Evolutionary conservation across 2,888 invertebrate genomes (phyloP).

Genomic region (Cosmia trapezina): DNA sequence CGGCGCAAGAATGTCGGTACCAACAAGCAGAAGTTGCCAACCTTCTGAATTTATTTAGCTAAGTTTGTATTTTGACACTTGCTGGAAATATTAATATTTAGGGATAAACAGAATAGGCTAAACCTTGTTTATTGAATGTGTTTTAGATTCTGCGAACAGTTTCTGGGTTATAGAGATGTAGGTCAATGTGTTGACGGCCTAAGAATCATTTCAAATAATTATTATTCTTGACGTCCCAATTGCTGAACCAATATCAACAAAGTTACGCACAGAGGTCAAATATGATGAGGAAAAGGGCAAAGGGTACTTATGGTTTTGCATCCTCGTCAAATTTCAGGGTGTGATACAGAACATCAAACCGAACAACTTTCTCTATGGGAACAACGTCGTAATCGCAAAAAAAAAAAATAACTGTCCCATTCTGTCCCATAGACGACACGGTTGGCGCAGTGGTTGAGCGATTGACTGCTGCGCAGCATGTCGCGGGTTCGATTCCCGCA

Average conservation of each 20-base stretch:
- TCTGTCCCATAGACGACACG: too few relatives aligned
- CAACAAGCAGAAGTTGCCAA: conserved; percentile 44
- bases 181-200: neutral
- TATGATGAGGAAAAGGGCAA: neutral
- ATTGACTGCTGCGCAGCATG: too few relatives aligned
- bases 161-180: conserved; percentile 18
- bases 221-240: neutral
- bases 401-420: too few relatives aligned
- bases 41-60: conserved; percentile 38
- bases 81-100: conserved; percentile 18
- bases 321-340: too few relatives aligned
- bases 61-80: conserved; percentile 43
- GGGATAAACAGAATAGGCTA: conserved; percentile 14
- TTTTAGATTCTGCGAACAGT: conserved; percentile 18
- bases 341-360: too few relatives aligned
- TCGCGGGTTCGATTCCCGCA: too few relatives aligned
- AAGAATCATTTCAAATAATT: neutral
- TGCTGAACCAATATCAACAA: neutral
- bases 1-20: conserved; percentile 23
- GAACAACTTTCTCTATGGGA: too few relatives aligned
- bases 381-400: too few relatives aligned
- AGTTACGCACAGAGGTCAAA: neutral
- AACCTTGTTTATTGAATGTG: conserved; percentile 42
- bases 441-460: too few relatives aligned
- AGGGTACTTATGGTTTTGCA: neutral